These are phyloP conservation scores for Timema cristinae DNA, from an alignment of 2,888 invertebrate species.

Conservation along the genomic window DNA sequence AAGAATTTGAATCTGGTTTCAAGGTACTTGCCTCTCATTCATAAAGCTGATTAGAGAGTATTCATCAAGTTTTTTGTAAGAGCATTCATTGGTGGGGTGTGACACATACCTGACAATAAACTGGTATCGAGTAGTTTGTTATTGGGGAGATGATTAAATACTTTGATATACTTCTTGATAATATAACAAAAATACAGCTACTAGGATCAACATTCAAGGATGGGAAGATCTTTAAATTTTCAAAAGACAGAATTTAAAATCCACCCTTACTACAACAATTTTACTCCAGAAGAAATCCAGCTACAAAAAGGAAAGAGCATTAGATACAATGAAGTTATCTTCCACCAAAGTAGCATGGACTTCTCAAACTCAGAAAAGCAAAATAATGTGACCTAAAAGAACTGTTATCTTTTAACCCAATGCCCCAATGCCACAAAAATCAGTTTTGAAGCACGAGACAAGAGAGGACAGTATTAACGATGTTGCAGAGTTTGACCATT, in stretches of 20 bases:
- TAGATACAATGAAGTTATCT: conserved; percentile 4
- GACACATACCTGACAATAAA: not conserved
- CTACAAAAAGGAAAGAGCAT: conserved; percentile 11
- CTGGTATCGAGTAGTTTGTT: not conserved
- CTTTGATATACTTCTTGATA: conserved; percentile 10
- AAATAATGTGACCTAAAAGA: no score
- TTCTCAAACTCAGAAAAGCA: conserved; percentile 1
- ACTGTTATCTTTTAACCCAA: no score
- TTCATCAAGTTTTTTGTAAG: not conserved
- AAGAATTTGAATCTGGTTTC: not conserved
- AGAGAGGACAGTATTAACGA: no score
- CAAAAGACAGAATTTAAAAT: conserved; percentile 10
- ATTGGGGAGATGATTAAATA: not conserved
- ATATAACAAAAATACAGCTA: not conserved
- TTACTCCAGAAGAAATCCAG: not conserved
- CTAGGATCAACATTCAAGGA: no score
- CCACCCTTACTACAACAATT: not conserved
- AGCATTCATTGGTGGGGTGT: conserved; percentile 2
- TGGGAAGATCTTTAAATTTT: conserved; percentile 14
- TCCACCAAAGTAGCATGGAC: conserved; percentile 6
- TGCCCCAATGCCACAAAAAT: no score
- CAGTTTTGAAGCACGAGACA: no score
- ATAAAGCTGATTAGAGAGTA: not conserved
- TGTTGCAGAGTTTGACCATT: no score
- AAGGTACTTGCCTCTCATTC: not conserved